These are phyloP conservation scores for Scylla paramamosain DNA, from an alignment of 1,140 invertebrate species.

Conservation along the genomic window DNA sequence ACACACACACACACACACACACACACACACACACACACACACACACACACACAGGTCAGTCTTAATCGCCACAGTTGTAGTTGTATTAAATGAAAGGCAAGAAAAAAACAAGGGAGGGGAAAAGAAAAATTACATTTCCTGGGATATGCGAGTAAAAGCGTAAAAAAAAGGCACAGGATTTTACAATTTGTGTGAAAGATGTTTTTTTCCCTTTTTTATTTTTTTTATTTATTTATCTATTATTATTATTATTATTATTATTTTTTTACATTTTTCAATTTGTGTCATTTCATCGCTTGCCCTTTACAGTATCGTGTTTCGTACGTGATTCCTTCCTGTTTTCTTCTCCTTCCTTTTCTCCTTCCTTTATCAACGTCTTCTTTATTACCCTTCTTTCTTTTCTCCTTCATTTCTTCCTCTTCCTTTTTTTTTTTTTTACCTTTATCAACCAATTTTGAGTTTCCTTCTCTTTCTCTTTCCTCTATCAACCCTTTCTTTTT, in stretches of 20 bases:
- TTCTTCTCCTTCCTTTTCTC: too few relatives aligned
- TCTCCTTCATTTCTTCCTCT: not conserved
- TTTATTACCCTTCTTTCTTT: not conserved
- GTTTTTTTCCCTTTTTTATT: not conserved
- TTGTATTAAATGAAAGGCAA: not conserved
- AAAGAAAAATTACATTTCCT: not conserved
- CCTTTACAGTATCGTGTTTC: too few relatives aligned
- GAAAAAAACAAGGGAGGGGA: too few relatives aligned
- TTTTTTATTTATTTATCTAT: not conserved
- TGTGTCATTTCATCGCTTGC: too few relatives aligned
- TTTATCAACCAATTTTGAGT: not conserved
- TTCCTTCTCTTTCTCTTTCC: not conserved
- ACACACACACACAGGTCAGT: not conserved
- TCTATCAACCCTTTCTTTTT: not conserved
- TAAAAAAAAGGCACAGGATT: not conserved
- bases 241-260: too few relatives aligned
- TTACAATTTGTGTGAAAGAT: not conserved
- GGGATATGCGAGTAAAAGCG: not conserved
- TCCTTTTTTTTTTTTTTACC: not conserved
- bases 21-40: not conserved
- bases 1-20: not conserved
- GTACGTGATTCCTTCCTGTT: too few relatives aligned
- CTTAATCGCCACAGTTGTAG: not conserved
- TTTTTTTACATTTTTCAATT: too few relatives aligned
- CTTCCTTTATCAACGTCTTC: not conserved